Evolutionary conservation across 2,113 vertebrate species (phyloP).

Genomic region (Dicentrarchus labrax): DNA sequence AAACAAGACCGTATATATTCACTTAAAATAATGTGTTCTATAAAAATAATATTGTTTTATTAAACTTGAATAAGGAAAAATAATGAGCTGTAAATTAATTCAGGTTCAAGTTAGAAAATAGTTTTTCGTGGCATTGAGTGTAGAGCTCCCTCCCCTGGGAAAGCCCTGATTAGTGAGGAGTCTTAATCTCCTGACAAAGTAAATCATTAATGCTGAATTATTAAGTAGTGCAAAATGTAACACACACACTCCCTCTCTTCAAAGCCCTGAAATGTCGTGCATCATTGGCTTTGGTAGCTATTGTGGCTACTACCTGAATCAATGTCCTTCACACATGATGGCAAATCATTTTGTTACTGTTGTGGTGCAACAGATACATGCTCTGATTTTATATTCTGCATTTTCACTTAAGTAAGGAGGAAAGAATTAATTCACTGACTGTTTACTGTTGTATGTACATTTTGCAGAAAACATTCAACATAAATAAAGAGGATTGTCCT

Average conservation of each 20-base stretch:
- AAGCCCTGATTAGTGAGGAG: conserved; percentile 50
- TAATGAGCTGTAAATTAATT: not conserved
- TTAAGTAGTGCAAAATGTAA: conserved; percentile 51
- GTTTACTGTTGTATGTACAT: not conserved
- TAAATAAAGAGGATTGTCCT: not conserved
- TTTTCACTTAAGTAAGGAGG: conserved; percentile 1
- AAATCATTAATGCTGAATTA: conserved; percentile 72
- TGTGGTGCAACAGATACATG: not conserved
- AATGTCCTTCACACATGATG: not conserved
- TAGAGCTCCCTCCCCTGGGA: conserved; percentile 43
- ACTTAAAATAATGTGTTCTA: not conserved
- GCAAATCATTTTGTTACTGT: not conserved
- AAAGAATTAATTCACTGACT: not conserved
- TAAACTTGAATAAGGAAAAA: conserved; percentile 2
- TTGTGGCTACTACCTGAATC: not conserved
- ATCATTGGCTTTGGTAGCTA: not conserved
- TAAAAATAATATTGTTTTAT: no score
- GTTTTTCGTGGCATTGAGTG: not conserved
- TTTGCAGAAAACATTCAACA: not conserved
- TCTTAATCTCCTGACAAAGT: conserved; percentile 68
- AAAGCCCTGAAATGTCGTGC: no score
- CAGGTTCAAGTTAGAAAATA: conserved; percentile 22
- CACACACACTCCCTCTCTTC: no score
- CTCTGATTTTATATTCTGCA: not conserved
- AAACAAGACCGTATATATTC: not conserved